Base-by-base conservation (phyloP, 2,113 vertebrate species). In the Diadophis punctatus region DNA sequence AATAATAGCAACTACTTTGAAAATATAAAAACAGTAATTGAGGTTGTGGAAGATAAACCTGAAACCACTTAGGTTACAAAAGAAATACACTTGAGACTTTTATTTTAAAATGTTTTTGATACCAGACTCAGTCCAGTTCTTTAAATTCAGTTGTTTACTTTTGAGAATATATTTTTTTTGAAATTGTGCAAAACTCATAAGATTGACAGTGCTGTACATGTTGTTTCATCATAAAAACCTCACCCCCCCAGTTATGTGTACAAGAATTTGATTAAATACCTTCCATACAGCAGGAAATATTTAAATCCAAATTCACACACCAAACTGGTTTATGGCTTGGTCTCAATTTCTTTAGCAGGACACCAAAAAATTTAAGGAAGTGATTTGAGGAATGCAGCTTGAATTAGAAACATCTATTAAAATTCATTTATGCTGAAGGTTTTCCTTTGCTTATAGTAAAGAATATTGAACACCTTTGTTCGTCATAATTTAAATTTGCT, bases 81-180 rank as follows among this genome's bases (percentile, higher is more conserved):
- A 60, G 1, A 89, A 95, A 93, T 51, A 2, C 89, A 1, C 90
- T 80, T 49, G 89, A 94, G 25, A 20, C 25, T 93, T 88, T 30
- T 91, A 94, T 93, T 92, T 92, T 88, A 89, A 85, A 95, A 93
- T 92, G 93, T 93, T 93, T 94, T 0, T 34, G 52, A 95, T 94
- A 93, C 90, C 94, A 94, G 93, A 92, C 48, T 90, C 23, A 80
- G 49, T 34, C 30, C 84, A 51, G 30, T 23, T 1, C 89, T 93
- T 56, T 92, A 80, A 95, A 90, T 92, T 87, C 27, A 85, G 43
- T 46, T 2, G 0, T 34, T 46, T 86, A 18, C 0, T 0, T 11
- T 90, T 80, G 39, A 58, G n/a, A 80, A 80, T 34, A 39, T 23
- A 22, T 20, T 20, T 49, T 46, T 18, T 91, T 91, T 1, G 51